Evolutionary conservation across 2,113 vertebrate genomes (phyloP).

Genomic region (Callipepla squamata): DNA sequence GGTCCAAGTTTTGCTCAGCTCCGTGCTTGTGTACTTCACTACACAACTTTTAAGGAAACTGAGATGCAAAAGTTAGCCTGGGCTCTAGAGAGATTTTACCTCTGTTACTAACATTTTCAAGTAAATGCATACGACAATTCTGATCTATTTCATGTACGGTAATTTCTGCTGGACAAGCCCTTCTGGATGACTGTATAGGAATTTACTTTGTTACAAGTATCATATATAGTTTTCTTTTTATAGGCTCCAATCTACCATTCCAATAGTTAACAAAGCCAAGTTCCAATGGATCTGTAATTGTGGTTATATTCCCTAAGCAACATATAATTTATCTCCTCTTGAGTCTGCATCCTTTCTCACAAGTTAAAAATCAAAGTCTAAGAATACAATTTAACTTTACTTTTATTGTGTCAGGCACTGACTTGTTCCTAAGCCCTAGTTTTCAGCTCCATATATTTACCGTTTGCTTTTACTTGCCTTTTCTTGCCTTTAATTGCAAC

Average conservation of each 20-base stretch:
- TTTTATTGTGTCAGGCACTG: not conserved
- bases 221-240: not conserved
- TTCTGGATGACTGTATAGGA: not conserved
- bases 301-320: not conserved
- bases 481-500: constrained; percentile 41
- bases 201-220: not conserved
- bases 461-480: constrained; percentile 26
- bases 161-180: constrained; percentile 1
- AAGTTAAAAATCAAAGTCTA: not conserved
- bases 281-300: not conserved
- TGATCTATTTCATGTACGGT: not conserved
- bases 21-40: not conserved
- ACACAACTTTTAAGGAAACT: constrained; percentile 17
- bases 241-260: not conserved
- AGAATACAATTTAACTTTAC: not conserved
- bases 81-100: not conserved
- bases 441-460: constrained; percentile 11
- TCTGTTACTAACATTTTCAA: constrained; percentile 41
- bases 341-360: not conserved
- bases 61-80: not conserved
- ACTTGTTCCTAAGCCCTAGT: not conserved
- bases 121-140: constrained; percentile 39
- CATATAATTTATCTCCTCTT: not conserved
- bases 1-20: not conserved
- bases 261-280: not conserved